Conservation (phyloP, 2,888 invertebrate species). For the Stegophylla sp. region DNA sequence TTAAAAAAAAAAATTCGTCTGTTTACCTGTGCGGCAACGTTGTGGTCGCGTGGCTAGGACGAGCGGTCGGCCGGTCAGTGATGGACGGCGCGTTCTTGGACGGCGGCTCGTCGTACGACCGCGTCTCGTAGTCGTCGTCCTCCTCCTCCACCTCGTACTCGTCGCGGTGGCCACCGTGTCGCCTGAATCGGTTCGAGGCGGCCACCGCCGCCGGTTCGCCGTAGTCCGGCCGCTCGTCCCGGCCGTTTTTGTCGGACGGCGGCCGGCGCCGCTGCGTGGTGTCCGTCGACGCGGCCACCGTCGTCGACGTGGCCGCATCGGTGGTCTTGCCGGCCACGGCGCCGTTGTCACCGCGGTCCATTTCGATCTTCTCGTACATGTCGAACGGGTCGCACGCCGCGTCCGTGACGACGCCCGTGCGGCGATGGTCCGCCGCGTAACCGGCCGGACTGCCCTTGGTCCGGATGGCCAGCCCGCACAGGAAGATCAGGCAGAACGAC, state of each 20-base stretch:
- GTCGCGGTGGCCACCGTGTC: not conserved
- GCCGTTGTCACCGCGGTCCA: slow-evolving; percentile 67
- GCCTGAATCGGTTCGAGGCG: not conserved
- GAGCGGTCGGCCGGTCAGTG: slow-evolving; percentile 32
- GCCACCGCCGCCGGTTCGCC: not conserved
- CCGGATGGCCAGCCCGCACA: slow-evolving; percentile 68
- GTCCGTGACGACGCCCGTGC: slow-evolving; percentile 64
- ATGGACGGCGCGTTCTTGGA: not conserved
- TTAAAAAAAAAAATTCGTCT: too few species aligned
- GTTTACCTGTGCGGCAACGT: slow-evolving; percentile 22
- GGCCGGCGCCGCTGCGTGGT: not conserved
- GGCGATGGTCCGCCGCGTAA: slow-evolving; percentile 4
- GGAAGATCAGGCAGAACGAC: slow-evolving; percentile 71
- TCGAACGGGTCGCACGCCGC: slow-evolving; percentile 66
- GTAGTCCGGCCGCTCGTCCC: not conserved
- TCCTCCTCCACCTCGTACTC: not conserved
- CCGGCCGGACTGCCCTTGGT: slow-evolving; percentile 58
- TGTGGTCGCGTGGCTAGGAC: slow-evolving; percentile 36
- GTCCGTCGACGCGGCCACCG: not conserved
- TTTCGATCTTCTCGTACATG: slow-evolving; percentile 81
- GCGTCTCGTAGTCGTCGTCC: not conserved
- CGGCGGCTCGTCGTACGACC: not conserved
- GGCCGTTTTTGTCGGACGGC: not conserved
- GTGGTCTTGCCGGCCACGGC: not conserved
- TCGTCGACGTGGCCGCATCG: not conserved